A percentile compares a stretch with the other conserved stretches of the same genome.
Conservation (phyloP, 2,113 vertebrate species). For the Apeltes quadracus region DNA sequence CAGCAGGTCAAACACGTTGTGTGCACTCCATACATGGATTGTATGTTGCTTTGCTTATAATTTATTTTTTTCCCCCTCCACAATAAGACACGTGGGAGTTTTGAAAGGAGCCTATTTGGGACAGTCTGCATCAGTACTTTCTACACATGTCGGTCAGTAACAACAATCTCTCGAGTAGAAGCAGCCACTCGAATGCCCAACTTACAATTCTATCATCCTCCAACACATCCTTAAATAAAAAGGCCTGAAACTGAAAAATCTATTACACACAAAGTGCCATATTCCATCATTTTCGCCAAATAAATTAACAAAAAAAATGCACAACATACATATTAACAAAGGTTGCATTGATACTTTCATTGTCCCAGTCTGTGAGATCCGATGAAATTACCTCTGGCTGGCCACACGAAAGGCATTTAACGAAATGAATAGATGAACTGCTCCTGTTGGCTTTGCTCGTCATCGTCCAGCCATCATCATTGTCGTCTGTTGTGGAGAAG, state of each 20-base stretch:
- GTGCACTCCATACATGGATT: constrained; percentile 6
- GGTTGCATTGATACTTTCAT: constrained; percentile 44
- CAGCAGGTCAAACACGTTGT: background rate
- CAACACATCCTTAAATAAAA: constrained; percentile 27
- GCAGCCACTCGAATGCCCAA: background rate
- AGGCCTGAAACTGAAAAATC: constrained; percentile 23
- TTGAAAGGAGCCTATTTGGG: background rate
- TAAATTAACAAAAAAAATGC: constrained; percentile 77
- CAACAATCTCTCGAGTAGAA: constrained; percentile 8
- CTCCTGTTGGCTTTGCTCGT: constrained; percentile 2
- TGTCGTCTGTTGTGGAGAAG: constrained; percentile 2
- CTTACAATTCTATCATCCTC: background rate
- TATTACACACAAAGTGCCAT: constrained; percentile 73
- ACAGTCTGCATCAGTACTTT: background rate
- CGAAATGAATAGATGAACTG: constrained; percentile 16
- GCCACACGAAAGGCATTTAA: constrained; percentile 15
- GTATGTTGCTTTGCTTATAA: background rate
- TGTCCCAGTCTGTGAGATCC: background rate
- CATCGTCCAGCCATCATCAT: constrained; percentile 23
- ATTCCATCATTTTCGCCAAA: constrained; percentile 69
- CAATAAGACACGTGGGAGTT: background rate
- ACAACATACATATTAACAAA: constrained; percentile 71
- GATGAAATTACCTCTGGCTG: constrained; percentile 34
- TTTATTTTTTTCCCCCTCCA: background rate
- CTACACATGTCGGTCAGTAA: background rate